phyloP scores from a whole-genome alignment of 2,888 invertebrate species.

The Cosmia trapezina region DNA sequence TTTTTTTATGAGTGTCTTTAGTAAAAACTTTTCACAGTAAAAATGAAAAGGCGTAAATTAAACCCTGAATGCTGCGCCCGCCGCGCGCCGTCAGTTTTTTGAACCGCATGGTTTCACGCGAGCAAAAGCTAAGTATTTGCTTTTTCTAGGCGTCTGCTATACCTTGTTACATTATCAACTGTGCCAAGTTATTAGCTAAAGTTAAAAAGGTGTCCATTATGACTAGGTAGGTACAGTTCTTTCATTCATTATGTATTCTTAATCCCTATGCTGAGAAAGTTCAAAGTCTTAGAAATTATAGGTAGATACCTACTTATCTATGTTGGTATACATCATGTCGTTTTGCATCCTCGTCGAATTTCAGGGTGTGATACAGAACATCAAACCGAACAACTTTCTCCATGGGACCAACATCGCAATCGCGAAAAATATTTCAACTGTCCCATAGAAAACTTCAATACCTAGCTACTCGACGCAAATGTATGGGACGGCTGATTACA shows the following conservation, averaged over 20 bases:
- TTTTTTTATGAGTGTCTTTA: no score
- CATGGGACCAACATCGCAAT: no score
- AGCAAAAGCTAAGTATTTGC: not conserved
- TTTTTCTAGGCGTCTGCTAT: conserved; percentile 19
- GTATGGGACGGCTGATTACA: no score
- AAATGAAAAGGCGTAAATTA: not conserved
- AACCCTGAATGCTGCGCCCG: no score
- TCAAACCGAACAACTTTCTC: no score
- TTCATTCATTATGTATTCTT: not conserved
- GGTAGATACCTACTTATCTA: not conserved
- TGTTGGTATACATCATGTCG: no score
- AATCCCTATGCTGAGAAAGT: not conserved
- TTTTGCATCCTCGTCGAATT: no score
- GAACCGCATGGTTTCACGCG: not conserved
- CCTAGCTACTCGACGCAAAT: no score
- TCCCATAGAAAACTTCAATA: no score
- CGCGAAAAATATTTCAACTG: no score
- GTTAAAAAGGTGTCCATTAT: not conserved
- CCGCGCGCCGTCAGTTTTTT: conserved; percentile 9
- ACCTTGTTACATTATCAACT: not conserved
- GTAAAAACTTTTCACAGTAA: not conserved
- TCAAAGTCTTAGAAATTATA: not conserved
- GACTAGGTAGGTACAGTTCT: not conserved
- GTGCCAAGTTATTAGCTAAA: not conserved
- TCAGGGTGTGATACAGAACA: no score